Conservation (phyloP, 2,113 vertebrate genomes). For the Jaculus jaculus region DNA sequence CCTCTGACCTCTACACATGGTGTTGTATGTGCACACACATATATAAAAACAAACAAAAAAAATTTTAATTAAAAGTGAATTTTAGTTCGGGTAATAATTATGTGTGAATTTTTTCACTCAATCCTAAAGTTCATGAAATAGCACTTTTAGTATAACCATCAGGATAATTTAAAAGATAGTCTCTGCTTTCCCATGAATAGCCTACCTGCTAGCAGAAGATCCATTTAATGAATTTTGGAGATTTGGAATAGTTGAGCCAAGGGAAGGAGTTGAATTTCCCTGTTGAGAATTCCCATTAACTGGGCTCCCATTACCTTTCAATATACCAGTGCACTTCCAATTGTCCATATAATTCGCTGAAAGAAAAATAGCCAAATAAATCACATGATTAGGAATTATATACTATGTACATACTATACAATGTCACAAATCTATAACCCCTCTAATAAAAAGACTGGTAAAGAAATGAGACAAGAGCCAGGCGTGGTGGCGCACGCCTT, state of each 20-base stretch:
- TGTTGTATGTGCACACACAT: no score
- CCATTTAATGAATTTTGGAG: slow-evolving; percentile 93
- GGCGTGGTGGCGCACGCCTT: no score
- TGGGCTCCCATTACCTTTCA: slow-evolving; percentile 97
- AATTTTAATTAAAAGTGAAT: background rate
- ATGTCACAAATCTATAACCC: background rate
- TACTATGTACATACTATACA: no score
- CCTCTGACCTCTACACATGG: no score
- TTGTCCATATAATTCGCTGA: slow-evolving; percentile 99
- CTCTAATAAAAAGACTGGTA: background rate
- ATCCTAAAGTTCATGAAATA: slow-evolving; percentile 50
- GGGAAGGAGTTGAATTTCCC: slow-evolving; percentile 89
- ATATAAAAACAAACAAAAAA: no score
- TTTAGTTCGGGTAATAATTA: slow-evolving; percentile 41
- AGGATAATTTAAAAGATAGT: slow-evolving; percentile 50
- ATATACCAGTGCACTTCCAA: slow-evolving; percentile 98
- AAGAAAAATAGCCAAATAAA: slow-evolving; percentile 63
- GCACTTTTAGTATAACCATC: slow-evolving; percentile 31
- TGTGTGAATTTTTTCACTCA: slow-evolving; percentile 22
- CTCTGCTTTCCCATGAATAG: slow-evolving; percentile 58
- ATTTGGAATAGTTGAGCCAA: slow-evolving; percentile 88
- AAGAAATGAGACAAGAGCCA: background rate
- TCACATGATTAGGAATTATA: background rate
- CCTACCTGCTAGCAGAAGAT: slow-evolving; percentile 94
- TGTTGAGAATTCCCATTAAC: slow-evolving; percentile 92